Conservation (phyloP, 2,797 vertebrate species). For the Linurgus olivaceus region DNA sequence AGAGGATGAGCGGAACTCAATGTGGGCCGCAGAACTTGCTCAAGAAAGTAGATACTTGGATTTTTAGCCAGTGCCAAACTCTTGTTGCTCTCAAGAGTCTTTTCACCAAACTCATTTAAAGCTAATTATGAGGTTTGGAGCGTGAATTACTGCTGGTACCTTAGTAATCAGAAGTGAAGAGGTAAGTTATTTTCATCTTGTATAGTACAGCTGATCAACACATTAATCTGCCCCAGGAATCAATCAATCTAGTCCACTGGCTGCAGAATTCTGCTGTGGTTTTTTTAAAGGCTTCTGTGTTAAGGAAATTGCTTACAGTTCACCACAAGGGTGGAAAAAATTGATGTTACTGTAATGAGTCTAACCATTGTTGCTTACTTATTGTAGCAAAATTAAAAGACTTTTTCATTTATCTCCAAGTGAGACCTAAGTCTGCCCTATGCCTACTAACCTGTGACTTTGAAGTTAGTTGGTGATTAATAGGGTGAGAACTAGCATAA, state of each 20-base stretch:
- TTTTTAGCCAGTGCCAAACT: neutral
- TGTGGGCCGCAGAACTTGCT: rapidly evolving
- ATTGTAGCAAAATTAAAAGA: neutral
- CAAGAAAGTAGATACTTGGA: neutral
- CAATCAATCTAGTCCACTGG: rapidly evolving
- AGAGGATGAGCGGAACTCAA: neutral
- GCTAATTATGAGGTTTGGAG: neutral
- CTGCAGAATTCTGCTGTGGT: neutral
- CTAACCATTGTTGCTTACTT: neutral
- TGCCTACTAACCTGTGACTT: neutral
- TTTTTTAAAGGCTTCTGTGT: neutral
- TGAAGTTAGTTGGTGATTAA: neutral
- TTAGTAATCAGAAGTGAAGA: neutral
- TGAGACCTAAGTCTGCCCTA: neutral
- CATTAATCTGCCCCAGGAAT: neutral
- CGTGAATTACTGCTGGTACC: neutral
- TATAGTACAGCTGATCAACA: neutral
- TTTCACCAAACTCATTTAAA: neutral
- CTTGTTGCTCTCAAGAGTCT: neutral
- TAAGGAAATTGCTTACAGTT: neutral
- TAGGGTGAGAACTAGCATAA: neutral
- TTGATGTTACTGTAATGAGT: neutral
- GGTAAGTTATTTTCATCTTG: neutral
- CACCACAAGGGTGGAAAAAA: neutral
- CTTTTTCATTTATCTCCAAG: neutral